Evolutionary conservation across 1,140 invertebrate genomes (phyloP), one percentile per base, ranked within the genome.

Genomic region (Tribolium castaneum): DNA sequence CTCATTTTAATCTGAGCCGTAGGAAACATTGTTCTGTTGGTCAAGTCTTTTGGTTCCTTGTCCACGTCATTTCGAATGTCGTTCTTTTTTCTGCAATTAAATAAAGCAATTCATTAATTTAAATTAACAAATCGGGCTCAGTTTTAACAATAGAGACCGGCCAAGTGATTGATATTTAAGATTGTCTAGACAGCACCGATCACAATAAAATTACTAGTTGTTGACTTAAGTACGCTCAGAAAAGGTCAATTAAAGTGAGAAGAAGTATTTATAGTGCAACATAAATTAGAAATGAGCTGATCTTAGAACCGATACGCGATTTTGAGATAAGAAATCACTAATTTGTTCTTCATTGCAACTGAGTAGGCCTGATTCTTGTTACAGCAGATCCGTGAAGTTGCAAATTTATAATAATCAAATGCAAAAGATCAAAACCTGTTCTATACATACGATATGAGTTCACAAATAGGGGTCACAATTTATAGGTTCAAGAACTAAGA

Each of bases 1-100:
- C 91, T 91, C 89, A 91, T 90, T 90, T 92, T 92, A 85, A 92
- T 91, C 87, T 91, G 90, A 83, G 90, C 87, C 85, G 88, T 90
- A 80, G 90, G 89, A 85, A 90, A 90, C 88, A 91, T 91, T 85
- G 87, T 89, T 85, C 90, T 86, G 81, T 88, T 86, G 80, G 90
- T 89, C 83, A 91, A 85, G 84, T 92, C 91, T 87, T 91, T 91
- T 76, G 88, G 88, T 85, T 91, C 90, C 87, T 91, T 91, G 77
- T 91, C 90, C 82, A 88, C 87, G 83, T 92, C 90, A 89, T 90
- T 89, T 79, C 87, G 83, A 56, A 86, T 81, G 73, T 89, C 88
- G 81, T 84, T 85, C 84, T 88, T 89, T 82, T 87, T 87, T 81
- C 87, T 87, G 84, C 50, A 86, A 87, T 12, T 78, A 83, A 80